These are phyloP conservation scores for Anthoscopus minutus DNA, from an alignment of 2,113 vertebrate genomes.

Conservation along the genomic window DNA sequence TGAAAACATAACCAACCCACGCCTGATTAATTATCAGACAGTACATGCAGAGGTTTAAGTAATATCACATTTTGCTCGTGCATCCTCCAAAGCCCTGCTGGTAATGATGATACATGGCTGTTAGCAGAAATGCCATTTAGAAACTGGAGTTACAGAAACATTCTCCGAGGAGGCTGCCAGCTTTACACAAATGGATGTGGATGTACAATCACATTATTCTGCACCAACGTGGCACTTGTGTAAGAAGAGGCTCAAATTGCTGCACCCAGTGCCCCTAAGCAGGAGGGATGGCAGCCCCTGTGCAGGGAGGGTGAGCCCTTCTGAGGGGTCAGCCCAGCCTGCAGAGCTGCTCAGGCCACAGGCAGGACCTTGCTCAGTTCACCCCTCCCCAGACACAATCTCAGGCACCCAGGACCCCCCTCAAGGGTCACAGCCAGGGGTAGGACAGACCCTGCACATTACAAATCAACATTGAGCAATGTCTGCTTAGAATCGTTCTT, in stretches of 20 bases:
- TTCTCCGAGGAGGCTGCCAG: background rate
- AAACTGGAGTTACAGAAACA: background rate
- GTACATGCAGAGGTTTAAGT: background rate
- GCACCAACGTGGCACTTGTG: background rate
- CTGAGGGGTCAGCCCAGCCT: background rate
- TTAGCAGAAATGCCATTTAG: constrained; percentile 5
- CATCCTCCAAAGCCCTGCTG: background rate
- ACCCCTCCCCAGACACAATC: accelerated
- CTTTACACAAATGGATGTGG: background rate
- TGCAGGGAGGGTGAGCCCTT: accelerated
- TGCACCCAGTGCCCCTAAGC: background rate
- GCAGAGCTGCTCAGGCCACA: background rate
- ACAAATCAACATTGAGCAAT: background rate
- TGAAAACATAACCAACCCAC: background rate
- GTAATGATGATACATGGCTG: constrained; percentile 22
- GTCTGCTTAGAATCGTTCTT: background rate
- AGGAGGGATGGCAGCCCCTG: background rate
- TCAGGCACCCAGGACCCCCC: background rate
- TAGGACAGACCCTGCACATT: accelerated
- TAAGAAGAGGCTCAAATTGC: background rate
- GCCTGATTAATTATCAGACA: background rate
- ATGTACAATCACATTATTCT: background rate
- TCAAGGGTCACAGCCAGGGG: background rate
- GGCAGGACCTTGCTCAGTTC: background rate
- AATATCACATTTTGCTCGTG: background rate